Evolutionary conservation across 2,888 invertebrate species (phyloP), one percentile per base, ranked within the genome.

Genomic region (Therioaphis trifolii): DNA sequence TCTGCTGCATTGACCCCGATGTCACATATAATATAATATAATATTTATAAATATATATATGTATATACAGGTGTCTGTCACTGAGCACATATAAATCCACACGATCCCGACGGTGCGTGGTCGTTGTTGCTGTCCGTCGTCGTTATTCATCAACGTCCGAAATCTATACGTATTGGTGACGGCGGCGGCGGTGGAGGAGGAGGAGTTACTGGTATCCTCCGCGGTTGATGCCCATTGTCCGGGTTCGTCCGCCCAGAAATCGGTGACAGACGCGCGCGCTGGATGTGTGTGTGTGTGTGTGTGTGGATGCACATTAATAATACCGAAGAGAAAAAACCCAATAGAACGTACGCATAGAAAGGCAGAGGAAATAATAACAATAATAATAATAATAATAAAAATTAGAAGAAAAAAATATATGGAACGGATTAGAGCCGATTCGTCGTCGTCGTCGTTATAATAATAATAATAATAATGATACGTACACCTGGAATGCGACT

Each of bases 141-240:
- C 82, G 82, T 82, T 82, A 82, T 82, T 82, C 82, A 82, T 82
- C 82, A 82, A 82, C 82, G 82, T 82, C 82, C 82, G 72, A 82
- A 74, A 82, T 72, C 74, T 66, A 82, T 74, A 72, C 15, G 29
- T 71, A 74, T 29, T 46, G 76, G 76, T 5, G 77, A 21, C 14
- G 52, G 71, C 71, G 15, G 29, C 72, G n/a, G 24, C 58, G 21
- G 52, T 24, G 52, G n/a, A 1, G 18, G 18, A n/a, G n/a, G n/a
- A n/a, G n/a, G n/a, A n/a, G 55, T 55, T 55, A 11, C 35, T n/a
- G n/a, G 74, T 35, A 35, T 35, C 3, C n/a, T 11, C 43, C 55
- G 29, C 29, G 52, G 46, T 15, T 43, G 21, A 46, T 55, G 71
- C 11, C 76, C 76, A 63, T 77, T 69, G 69, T 71, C 68, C 55